Evolutionary conservation across 2,113 vertebrate species (phyloP).

Genomic region (Oxyruncus cristatus): DNA sequence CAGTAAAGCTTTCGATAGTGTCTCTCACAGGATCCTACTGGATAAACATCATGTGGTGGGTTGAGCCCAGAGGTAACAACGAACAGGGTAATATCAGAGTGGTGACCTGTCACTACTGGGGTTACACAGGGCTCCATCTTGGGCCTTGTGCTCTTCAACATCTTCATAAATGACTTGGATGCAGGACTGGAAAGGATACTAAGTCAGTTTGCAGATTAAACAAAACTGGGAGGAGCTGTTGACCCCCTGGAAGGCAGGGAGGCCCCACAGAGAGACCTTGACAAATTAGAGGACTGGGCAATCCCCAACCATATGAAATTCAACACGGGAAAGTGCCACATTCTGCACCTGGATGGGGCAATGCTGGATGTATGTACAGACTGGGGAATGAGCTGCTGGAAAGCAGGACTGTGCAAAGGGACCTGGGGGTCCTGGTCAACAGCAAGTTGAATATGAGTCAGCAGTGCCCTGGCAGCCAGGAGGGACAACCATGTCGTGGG

Average conservation of each 20-base stretch:
- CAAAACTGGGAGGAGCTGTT: not conserved
- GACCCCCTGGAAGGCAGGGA: not conserved
- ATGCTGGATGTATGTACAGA: not conserved
- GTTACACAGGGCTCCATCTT: not conserved
- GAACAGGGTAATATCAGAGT: not conserved
- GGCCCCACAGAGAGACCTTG: not conserved
- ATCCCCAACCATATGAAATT: not conserved
- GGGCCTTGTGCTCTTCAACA: not conserved
- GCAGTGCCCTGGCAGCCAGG: not conserved
- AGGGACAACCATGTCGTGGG: not conserved
- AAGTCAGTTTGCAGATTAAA: not conserved
- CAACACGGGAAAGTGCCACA: not conserved
- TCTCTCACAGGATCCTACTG: not conserved
- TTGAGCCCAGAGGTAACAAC: not conserved
- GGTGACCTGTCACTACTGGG: not conserved
- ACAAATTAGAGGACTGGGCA: not conserved
- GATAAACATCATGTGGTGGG: not conserved
- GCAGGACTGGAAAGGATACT: not conserved
- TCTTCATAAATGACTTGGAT: not conserved
- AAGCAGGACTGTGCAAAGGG: not conserved
- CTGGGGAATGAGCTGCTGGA: not conserved
- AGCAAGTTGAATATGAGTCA: not conserved
- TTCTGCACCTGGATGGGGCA: not conserved
- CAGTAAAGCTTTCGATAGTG: not conserved
- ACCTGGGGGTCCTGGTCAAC: not conserved